Evolutionary conservation across 1,140 invertebrate species (phyloP), one percentile per base, ranked within the genome.

Genomic region (Drosophila repletoides): DNA sequence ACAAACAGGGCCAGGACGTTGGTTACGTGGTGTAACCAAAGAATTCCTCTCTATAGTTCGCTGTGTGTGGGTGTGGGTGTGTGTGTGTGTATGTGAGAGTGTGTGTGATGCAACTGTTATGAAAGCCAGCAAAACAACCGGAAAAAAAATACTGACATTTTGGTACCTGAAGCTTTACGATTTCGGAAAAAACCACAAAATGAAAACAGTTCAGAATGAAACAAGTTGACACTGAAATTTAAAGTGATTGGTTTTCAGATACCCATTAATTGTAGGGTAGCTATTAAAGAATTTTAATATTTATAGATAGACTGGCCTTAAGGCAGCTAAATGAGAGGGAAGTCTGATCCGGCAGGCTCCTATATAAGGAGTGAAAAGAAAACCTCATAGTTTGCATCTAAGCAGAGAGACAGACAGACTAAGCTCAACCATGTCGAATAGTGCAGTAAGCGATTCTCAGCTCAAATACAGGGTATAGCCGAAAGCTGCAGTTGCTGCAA

Each of bases 151-250:
- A 55, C 34, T 22, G 60, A 55, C 53, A 72, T 81, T 72, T 66
- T 81, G 58, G 72, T 71, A 71, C 66, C 49, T 43, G 31, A 45
- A 60, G 72, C 72, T 76, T 81, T 60, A 77, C 73, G 79, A 83
- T 77, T 84, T 63, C 48, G 68, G 66, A 69, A 73, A 72, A 63
- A 45, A 48, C 26, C 36, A 48, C 24, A 33, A 45, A 58, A 33
- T 31, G 48, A 69, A 72, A 73, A 40, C 31, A 71, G 26, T 17
- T n/a, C n/a, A n/a, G n/a, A n/a, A n/a, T 3, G 22, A 12, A 61
- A 21, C 53, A 22, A 49, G 48, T 46, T 28, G 66, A 49, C 40
- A 36, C 0, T 12, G 5, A 17, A 15, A 26, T 1, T 6, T 1
- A 41, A 29, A 28, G 0, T 9, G 14, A 1, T 22, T 10, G 9